These are phyloP conservation scores for Ferrisia virgata DNA, from an alignment of 2,888 invertebrate species.

Conservation along the genomic window DNA sequence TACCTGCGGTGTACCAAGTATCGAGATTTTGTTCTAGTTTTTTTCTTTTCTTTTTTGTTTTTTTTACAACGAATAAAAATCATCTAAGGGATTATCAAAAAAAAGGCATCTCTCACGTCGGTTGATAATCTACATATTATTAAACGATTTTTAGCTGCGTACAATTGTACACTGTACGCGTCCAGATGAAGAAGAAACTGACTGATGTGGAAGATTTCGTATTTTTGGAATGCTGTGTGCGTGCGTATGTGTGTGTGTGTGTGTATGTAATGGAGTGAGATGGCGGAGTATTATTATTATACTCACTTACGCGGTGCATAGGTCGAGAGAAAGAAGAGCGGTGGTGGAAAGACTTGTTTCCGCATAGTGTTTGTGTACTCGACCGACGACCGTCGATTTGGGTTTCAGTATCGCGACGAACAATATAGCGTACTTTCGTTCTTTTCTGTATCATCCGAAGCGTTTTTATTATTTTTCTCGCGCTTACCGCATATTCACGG, in stretches of 20 bases:
- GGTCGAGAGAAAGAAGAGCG: not conserved
- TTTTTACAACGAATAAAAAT: too few relatives aligned
- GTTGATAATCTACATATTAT: too few relatives aligned
- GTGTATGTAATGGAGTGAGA: not conserved
- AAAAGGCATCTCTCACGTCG: too few relatives aligned
- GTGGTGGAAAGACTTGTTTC: constrained; percentile 26
- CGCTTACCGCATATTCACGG: not conserved
- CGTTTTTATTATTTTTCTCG: not conserved
- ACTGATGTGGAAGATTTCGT: not conserved
- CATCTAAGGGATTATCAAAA: too few relatives aligned
- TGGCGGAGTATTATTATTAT: not conserved
- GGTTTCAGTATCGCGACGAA: constrained; percentile 18
- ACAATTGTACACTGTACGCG: not conserved
- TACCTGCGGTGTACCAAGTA: too few relatives aligned
- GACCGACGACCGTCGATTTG: not conserved
- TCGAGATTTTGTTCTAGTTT: too few relatives aligned
- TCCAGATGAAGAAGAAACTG: too few relatives aligned
- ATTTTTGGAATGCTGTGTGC: constrained; percentile 5
- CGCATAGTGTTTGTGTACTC: constrained; percentile 25
- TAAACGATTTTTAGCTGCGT: not conserved
- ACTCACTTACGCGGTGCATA: not conserved
- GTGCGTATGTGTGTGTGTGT: not conserved
- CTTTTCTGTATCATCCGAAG: not conserved
- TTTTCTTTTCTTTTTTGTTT: too few relatives aligned
- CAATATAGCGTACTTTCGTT: not conserved